Base-by-base conservation (phyloP, 2,113 vertebrate species). In the Vombatus ursinus region DNA sequence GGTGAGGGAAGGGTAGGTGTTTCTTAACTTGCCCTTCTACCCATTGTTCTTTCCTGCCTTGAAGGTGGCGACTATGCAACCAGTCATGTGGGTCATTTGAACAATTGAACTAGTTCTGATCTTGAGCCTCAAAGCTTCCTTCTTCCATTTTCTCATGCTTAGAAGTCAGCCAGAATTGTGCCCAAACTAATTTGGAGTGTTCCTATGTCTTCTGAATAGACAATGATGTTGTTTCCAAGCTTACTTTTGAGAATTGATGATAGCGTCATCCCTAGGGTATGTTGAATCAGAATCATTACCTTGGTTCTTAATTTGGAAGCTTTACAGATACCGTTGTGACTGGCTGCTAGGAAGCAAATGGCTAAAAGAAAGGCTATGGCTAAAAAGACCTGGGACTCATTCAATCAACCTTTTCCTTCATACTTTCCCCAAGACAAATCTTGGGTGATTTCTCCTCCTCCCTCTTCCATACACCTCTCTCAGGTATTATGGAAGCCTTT, bases 71-170 rank as follows among this genome's bases (percentile, higher is more conserved):
- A 68, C 61, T 3, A 37, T 12, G n/a, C 2, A 12, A 49, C 48
- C 37, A 31, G 25, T 91, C 68, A 51, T 26, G 91, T 91, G 68
- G 37, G 94, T 3, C 77, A 92, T 92, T 48, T 52, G 11, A 48
- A 3, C 12, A 91, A 22, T 84, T 91, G 90, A 54, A 31, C 48
- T 93, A 94, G 49, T 92, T 94, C 54, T 91, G 50, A 96, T 52
- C 95, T 95, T 89, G 90, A 93, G 53, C 26, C 24, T 90, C 48
- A 84, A 31, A 24, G 50, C 50, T 52, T 93, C 31, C 52, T 93
- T 91, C 84, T 95, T 52, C 68, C 12, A 5, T 68, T 54, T 54
- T 54, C 53, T 54, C 25, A 26, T 8, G 25, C 24, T 54, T 54
- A 8, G 25, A 52, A 52, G 52, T 52, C 52, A 52, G 16, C 25